phyloP scores from a whole-genome alignment of 92 coral and sea anemone species.

The Phenganax subtilis region DNA sequence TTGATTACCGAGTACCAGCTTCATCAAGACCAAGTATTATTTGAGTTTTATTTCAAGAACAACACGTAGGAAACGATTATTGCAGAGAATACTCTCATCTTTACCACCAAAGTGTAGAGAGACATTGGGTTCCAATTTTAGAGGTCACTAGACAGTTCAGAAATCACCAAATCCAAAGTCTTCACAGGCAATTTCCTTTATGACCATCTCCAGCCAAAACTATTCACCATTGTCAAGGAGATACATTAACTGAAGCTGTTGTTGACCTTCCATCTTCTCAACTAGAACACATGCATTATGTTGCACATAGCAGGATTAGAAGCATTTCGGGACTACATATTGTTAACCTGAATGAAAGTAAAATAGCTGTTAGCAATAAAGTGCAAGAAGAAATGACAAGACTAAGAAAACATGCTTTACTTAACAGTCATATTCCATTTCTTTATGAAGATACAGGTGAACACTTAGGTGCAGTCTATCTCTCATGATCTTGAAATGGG shows the following conservation, averaged over 20 bases:
- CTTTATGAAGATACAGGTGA: too few relatives aligned
- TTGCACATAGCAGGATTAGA: slow-evolving; percentile 43
- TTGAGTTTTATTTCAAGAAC: slow-evolving; percentile 53
- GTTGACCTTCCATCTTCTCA: slow-evolving; percentile 46
- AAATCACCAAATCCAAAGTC: slow-evolving; percentile 37
- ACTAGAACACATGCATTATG: slow-evolving; percentile 50
- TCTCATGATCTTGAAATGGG: neutral
- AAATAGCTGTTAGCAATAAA: slow-evolving; percentile 38
- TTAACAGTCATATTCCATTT: too few relatives aligned
- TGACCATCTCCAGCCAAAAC: slow-evolving; percentile 55
- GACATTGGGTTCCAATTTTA: slow-evolving; percentile 49
- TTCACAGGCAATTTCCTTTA: slow-evolving; percentile 51
- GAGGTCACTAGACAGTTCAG: slow-evolving; percentile 50
- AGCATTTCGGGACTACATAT: slow-evolving; percentile 41
- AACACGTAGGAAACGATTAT: slow-evolving; percentile 31
- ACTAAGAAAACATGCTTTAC: too few relatives aligned
- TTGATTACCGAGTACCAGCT: slow-evolving; percentile 45
- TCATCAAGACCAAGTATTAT: slow-evolving; percentile 60
- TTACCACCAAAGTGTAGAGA: slow-evolving; percentile 29
- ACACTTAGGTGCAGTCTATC: neutral
- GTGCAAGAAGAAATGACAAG: slow-evolving; percentile 16
- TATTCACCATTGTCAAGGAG: slow-evolving; percentile 58
- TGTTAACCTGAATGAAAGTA: slow-evolving; percentile 44
- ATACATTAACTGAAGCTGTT: slow-evolving; percentile 49
- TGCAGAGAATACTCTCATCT: slow-evolving; percentile 44